Evolutionary conservation across 1,140 invertebrate genomes (phyloP).

Genomic region (Trinorchestia longiramus): DNA sequence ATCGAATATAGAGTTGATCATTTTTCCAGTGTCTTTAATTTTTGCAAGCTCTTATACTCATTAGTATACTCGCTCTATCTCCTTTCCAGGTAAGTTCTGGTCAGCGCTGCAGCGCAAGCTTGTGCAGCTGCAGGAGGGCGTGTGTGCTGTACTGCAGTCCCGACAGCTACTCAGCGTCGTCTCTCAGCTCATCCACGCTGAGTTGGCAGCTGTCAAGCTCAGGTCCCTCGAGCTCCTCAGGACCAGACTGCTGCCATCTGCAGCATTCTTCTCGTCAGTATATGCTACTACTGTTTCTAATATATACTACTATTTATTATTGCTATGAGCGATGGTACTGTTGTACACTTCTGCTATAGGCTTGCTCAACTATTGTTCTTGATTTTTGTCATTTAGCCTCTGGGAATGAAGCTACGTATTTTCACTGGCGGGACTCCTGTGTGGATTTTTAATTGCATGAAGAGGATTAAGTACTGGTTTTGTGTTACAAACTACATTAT

Average conservation of each 20-base stretch:
- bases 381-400: background rate
- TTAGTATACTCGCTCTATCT: background rate
- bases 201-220: constrained; percentile 78
- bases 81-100: constrained; percentile 57
- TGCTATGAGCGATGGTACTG: background rate
- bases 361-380: background rate
- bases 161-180: constrained; percentile 83
- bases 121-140: constrained; percentile 68
- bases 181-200: constrained; percentile 78
- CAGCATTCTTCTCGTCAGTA: constrained; percentile 74
- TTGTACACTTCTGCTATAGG: no score
- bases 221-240: constrained; percentile 88
- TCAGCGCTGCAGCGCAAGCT: constrained; percentile 62
- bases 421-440: no score
- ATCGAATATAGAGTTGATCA: no score
- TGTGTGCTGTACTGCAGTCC: constrained; percentile 82
- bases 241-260: constrained; percentile 79
- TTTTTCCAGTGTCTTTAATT: no score
- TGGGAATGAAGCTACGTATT: background rate
- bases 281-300: background rate
- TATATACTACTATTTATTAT: background rate
- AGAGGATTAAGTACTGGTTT: background rate
- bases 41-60: no score
- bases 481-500: background rate
- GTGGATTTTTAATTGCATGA: no score